Percentiles rank a stretch among this genome's conserved stretches.
These are phyloP conservation scores for Pluvianellus socialis DNA, from an alignment of 2,113 vertebrate genomes.

Conservation along the genomic window DNA sequence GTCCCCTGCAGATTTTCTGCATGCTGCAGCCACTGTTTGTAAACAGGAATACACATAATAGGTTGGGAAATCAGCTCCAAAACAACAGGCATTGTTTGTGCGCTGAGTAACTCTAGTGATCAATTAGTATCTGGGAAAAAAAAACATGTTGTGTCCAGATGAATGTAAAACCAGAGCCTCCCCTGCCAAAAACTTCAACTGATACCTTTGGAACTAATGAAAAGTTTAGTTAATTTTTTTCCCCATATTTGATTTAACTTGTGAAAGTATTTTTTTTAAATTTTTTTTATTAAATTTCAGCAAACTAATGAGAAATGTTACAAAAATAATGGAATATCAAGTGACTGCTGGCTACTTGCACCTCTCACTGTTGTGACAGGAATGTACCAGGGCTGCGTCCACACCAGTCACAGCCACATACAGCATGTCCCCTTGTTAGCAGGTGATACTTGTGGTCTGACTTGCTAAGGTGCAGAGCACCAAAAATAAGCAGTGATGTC, in stretches of 20 bases:
- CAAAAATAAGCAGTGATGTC: neutral
- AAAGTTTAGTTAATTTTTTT: neutral
- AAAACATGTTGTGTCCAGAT: constrained; percentile 56
- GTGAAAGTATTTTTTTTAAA: neutral
- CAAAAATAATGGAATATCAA: neutral
- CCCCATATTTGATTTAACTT: neutral
- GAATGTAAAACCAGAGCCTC: constrained; percentile 12
- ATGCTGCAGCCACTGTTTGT: constrained; percentile 48
- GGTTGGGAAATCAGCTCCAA: constrained; percentile 58
- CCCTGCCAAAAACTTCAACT: constrained; percentile 13
- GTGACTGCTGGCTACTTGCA: neutral
- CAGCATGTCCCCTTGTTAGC: neutral
- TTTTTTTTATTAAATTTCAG: neutral
- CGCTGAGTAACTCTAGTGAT: constrained; percentile 48
- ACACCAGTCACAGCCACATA: rapidly evolving
- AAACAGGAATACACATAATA: constrained; percentile 59
- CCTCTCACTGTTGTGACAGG: neutral
- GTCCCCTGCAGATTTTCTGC: constrained; percentile 15
- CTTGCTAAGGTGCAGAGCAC: neutral
- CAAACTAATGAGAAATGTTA: neutral
- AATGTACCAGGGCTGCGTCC: neutral
- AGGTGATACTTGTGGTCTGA: neutral
- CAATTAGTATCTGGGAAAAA: constrained; percentile 20
- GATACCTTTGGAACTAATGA: constrained; percentile 27
- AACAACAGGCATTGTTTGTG: constrained; percentile 68